Evolutionary conservation across 2,113 vertebrate species (phyloP).

Genomic region (Rynchops niger): DNA sequence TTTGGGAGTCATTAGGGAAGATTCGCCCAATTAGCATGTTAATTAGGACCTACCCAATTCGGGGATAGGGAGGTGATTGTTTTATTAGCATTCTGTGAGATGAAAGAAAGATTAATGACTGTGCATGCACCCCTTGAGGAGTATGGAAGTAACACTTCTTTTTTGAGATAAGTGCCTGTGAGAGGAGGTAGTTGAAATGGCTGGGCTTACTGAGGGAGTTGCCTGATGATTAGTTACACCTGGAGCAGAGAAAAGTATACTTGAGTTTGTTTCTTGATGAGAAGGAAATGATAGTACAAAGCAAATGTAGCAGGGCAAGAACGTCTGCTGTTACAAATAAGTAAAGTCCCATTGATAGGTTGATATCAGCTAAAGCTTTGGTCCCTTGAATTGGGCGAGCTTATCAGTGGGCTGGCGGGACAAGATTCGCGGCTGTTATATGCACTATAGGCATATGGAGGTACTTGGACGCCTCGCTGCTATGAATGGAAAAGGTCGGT

Average conservation of each 20-base stretch:
- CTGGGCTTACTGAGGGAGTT: slow-evolving; percentile 1
- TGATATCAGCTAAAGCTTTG: background rate
- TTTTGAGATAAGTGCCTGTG: background rate
- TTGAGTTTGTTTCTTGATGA: slow-evolving; percentile 54
- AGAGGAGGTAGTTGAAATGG: background rate
- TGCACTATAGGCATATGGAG: fast-evolving
- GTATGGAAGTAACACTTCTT: background rate
- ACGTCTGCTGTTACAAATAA: background rate
- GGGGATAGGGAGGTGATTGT: slow-evolving; percentile 37
- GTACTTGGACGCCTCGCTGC: fast-evolving
- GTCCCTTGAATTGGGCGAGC: fast-evolving
- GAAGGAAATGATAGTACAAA: background rate
- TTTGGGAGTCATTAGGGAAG: slow-evolving; percentile 61
- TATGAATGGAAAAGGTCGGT: background rate
- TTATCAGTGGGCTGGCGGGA: background rate
- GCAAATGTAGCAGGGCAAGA: background rate
- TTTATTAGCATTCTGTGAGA: slow-evolving; percentile 55
- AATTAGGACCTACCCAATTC: slow-evolving; percentile 55
- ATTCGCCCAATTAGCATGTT: slow-evolving; percentile 66
- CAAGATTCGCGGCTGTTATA: fast-evolving
- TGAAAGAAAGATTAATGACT: slow-evolving; percentile 62
- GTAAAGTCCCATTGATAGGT: background rate
- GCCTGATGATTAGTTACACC: slow-evolving; percentile 16
- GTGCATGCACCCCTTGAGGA: slow-evolving; percentile 25
- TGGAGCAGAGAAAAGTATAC: slow-evolving; percentile 26